Percentiles rank a stretch among this genome's conserved stretches.
phyloP scores from a whole-genome alignment of 2,113 vertebrate species.

The Eulemur rufifrons region DNA sequence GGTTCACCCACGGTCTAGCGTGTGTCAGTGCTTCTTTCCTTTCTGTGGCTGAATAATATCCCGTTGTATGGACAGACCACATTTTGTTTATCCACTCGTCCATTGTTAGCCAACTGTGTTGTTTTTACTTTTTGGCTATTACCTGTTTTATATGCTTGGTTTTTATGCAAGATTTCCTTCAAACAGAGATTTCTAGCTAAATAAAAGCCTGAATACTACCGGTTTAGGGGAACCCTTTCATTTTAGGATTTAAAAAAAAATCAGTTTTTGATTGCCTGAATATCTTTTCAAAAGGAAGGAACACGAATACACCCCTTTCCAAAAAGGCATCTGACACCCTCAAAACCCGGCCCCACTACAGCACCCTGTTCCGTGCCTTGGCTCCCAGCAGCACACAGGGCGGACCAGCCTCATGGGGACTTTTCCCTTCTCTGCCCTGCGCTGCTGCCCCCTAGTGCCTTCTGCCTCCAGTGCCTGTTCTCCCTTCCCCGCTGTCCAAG shows the following conservation, averaged over 20 bases:
- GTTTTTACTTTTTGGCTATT: background rate
- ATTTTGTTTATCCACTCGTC: background rate
- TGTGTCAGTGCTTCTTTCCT: background rate
- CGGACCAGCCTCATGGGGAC: rapidly evolving
- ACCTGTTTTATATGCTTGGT: background rate
- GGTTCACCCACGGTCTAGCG: background rate
- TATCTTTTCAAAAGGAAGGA: background rate
- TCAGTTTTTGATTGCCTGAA: background rate
- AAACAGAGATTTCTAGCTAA: background rate
- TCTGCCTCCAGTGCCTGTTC: background rate
- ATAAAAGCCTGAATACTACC: background rate
- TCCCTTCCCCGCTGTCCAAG: background rate
- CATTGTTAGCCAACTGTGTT: background rate
- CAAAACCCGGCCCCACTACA: background rate
- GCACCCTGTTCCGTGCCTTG: background rate
- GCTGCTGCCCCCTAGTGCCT: too few relatives aligned
- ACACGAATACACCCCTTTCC: background rate
- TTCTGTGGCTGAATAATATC: background rate
- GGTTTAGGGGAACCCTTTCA: background rate
- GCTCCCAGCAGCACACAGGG: too few relatives aligned
- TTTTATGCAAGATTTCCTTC: background rate
- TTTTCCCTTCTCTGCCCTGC: background rate
- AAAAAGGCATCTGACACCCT: background rate
- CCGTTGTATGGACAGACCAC: too few relatives aligned
- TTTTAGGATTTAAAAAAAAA: background rate